A percentile compares a stretch with the other conserved stretches of the same genome.
Conservation (phyloP, 2,113 vertebrate species). For the Phasianus colchicus region DNA sequence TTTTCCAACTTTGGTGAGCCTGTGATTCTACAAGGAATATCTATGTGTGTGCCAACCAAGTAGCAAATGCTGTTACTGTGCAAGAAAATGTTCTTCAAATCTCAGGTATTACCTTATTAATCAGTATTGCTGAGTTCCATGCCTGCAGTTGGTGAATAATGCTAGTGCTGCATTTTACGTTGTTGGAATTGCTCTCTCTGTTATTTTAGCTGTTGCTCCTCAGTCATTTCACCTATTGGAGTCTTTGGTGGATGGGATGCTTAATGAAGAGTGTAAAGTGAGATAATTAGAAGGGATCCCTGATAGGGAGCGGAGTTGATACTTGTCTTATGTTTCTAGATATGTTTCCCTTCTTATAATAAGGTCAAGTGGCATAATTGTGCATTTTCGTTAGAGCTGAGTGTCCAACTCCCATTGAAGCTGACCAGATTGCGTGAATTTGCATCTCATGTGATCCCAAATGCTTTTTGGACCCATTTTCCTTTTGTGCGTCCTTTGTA, state of each 20-base stretch:
- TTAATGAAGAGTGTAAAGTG: background rate
- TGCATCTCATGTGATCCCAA: fast-evolving
- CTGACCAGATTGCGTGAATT: background rate
- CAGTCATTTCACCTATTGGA: background rate
- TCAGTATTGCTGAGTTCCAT: background rate
- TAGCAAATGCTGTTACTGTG: background rate
- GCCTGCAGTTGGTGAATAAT: background rate
- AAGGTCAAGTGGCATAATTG: background rate
- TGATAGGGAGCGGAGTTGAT: background rate
- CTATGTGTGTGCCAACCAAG: background rate
- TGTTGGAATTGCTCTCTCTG: background rate
- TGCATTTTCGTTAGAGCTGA: background rate
- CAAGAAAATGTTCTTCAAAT: background rate
- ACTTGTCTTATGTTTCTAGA: background rate
- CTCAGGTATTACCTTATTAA: background rate
- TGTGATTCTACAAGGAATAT: background rate
- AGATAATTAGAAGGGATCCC: background rate
- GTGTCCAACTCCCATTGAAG: background rate
- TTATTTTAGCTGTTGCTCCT: background rate
- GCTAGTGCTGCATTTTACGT: fast-evolving
- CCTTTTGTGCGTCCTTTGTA: background rate
- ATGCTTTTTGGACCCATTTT: background rate
- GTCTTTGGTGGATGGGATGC: background rate
- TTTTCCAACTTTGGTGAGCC: too few species aligned
- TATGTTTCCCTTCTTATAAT: background rate